Percentiles rank a stretch among this genome's conserved stretches.
Conservation (phyloP, 2,113 vertebrate genomes). For the Podarcis raffonei region DNA sequence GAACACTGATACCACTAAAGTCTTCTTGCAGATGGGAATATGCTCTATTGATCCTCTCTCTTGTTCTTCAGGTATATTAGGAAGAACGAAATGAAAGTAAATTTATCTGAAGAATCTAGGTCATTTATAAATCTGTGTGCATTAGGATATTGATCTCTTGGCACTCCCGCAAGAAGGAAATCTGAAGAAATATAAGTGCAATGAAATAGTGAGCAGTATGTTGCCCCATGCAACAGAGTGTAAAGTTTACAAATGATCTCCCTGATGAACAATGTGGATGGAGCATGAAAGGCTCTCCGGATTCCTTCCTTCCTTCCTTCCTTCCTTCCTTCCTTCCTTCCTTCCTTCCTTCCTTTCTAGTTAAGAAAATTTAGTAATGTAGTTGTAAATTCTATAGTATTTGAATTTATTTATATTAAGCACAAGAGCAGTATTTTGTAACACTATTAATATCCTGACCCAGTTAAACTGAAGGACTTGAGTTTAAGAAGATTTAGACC, state of each 20-base stretch:
- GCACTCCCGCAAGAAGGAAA: neutral
- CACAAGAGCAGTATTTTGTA: neutral
- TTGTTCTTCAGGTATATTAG: conserved; percentile 1
- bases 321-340: too few relatives aligned
- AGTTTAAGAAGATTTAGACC: conserved; percentile 12
- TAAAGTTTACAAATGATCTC: neutral
- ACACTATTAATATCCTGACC: conserved; percentile 2
- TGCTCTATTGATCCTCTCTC: neutral
- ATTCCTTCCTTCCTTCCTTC: too few relatives aligned
- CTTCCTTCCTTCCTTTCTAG: too few relatives aligned
- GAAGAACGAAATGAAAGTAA: conserved; percentile 19
- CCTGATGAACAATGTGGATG: neutral
- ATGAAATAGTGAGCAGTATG: neutral
- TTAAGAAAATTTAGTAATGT: neutral
- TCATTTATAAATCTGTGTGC: conserved; percentile 17
- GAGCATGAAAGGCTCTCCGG: too few relatives aligned
- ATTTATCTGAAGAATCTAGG: neutral
- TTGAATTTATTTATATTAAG: neutral
- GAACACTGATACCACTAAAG: neutral
- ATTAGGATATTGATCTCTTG: neutral
- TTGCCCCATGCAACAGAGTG: conserved; percentile 9
- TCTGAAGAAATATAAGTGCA: conserved; percentile 13
- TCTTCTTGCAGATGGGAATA: neutral
- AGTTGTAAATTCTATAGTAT: neutral
- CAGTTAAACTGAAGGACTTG: neutral